Percentiles rank a stretch among this genome's conserved stretches.
Evolutionary conservation across 2,888 invertebrate genomes (phyloP).

Genomic region (Trissolcus brochymenae): DNA sequence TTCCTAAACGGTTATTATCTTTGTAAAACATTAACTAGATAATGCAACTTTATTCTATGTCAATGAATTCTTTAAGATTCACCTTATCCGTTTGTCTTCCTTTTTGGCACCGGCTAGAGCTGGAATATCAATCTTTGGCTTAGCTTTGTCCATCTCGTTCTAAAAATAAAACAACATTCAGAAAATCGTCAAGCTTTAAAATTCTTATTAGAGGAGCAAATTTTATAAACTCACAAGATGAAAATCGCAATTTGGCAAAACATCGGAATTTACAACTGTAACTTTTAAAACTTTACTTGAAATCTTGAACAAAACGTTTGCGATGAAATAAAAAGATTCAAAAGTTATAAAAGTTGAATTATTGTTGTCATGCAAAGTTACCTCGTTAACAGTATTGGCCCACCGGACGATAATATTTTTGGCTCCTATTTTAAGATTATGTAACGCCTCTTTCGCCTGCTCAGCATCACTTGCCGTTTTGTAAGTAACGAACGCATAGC

Average conservation of each 20-base stretch:
- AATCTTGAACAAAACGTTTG: background rate
- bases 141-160: conserved; percentile 87
- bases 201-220: background rate
- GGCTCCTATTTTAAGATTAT: conserved; percentile 85
- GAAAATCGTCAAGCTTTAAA: no score
- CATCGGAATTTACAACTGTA: no score
- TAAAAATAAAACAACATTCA: conserved; percentile 68
- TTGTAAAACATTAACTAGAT: no score
- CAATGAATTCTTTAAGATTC: conserved; percentile 11
- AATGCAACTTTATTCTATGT: no score
- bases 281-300: no score
- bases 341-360: background rate
- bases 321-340: background rate
- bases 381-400: conserved; percentile 85
- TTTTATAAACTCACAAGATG: background rate
- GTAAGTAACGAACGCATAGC: conserved; percentile 96
- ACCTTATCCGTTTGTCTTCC: conserved; percentile 79
- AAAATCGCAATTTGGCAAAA: no score
- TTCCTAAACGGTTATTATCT: no score
- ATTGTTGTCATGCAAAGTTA: conserved; percentile 69
- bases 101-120: conserved; percentile 83
- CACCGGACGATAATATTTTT: conserved; percentile 88
- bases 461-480: conserved; percentile 82
- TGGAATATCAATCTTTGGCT: conserved; percentile 86
- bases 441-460: conserved; percentile 83